These are phyloP conservation scores for Lycodopsis pacificus DNA, from an alignment of 2,797 vertebrate genomes.

Conservation along the genomic window DNA sequence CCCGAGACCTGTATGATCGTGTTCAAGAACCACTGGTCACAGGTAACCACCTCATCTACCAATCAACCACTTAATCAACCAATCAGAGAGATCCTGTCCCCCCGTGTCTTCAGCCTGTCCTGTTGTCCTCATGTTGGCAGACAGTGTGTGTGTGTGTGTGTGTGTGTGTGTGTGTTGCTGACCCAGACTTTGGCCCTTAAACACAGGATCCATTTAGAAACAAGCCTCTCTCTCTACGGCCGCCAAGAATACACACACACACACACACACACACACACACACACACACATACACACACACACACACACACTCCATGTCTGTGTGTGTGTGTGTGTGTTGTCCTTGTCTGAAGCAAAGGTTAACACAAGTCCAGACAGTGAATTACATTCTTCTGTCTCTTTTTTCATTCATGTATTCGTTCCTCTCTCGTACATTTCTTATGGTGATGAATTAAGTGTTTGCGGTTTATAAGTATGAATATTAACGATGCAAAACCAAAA, in stretches of 20 bases:
- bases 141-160: conserved; percentile 20
- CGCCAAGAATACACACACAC: conserved; percentile 49
- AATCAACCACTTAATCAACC: neutral
- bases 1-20: conserved; percentile 98
- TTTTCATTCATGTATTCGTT: neutral
- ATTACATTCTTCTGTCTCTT: conserved; percentile 9
- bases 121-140: conserved; percentile 39
- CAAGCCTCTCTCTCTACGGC: conserved; percentile 37
- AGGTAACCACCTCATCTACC: conserved; percentile 39
- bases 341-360: conserved; percentile 52
- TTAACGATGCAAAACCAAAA: neutral
- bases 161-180: conserved; percentile 27
- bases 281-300: neutral
- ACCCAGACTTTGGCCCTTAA: conserved; percentile 64
- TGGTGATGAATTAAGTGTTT: too few species aligned
- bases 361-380: conserved; percentile 58
- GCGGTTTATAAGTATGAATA: neutral
- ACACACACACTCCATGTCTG: neutral
- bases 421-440: neutral
- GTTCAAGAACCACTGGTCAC: conserved; percentile 96
- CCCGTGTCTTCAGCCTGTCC: conserved; percentile 30
- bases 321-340: conserved; percentile 33
- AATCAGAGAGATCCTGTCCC: neutral
- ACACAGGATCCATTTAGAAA: conserved; percentile 69
- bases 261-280: neutral